Conservation (phyloP, 1,140 invertebrate genomes). For the Venustaconcha ellipsiformis region DNA sequence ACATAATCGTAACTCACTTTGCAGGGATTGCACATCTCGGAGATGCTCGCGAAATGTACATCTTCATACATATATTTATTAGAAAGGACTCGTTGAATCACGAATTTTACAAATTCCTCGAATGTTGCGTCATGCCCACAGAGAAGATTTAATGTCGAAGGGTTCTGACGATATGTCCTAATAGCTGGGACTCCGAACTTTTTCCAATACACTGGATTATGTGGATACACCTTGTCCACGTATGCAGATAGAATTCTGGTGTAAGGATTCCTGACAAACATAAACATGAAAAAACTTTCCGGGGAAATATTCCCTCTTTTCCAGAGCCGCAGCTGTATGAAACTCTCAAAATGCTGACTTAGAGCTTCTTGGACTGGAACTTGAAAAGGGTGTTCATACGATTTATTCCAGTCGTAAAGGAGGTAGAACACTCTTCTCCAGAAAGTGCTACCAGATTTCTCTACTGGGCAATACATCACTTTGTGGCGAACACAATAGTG, state of each 20-base stretch:
- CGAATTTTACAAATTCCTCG: slow-evolving; percentile 14
- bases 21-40: slow-evolving; percentile 16
- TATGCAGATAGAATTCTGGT: slow-evolving; percentile 16
- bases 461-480: slow-evolving; percentile 16
- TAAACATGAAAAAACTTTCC: slow-evolving; percentile 21
- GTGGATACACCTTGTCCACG: slow-evolving; percentile 22
- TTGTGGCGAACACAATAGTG: too few species aligned
- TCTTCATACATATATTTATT: slow-evolving; percentile 1
- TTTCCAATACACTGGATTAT: slow-evolving; percentile 25
- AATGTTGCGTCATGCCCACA: slow-evolving; percentile 26
- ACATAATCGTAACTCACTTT: slow-evolving; percentile 17
- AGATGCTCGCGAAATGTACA: slow-evolving; percentile 4
- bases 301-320: slow-evolving; percentile 3
- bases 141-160: not conserved
- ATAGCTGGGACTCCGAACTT: slow-evolving; percentile 20
- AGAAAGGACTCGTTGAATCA: not conserved
- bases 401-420: not conserved
- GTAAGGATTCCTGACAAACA: slow-evolving; percentile 29
- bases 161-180: not conserved
- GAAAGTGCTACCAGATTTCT: slow-evolving; percentile 19
- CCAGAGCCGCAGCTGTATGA: not conserved
- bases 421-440: slow-evolving; percentile 22
- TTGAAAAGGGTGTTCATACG: slow-evolving; percentile 6
- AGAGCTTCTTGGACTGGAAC: slow-evolving; percentile 13
- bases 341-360: not conserved